Percentiles rank a stretch among this genome's conserved stretches.
These are phyloP conservation scores for Microplitis manilae DNA, from an alignment of 2,888 invertebrate species.

Conservation along the genomic window DNA sequence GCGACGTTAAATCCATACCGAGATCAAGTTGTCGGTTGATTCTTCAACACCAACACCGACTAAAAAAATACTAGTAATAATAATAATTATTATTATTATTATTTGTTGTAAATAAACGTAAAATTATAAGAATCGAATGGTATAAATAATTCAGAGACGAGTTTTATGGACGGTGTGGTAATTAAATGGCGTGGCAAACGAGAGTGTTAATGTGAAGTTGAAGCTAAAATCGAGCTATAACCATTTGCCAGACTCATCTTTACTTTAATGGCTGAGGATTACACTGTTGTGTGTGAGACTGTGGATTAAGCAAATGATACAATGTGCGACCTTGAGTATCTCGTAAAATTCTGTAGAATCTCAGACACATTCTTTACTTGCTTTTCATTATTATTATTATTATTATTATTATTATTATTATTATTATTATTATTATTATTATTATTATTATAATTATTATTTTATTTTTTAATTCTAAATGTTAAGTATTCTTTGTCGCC, in stretches of 20 bases:
- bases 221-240: slow-evolving; percentile 31
- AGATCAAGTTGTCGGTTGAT: neutral
- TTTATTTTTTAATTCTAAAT: slow-evolving; percentile 2
- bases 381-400: neutral
- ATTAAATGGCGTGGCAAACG: slow-evolving; percentile 25
- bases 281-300: slow-evolving; percentile 1
- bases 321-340: slow-evolving; percentile 1
- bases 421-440: neutral
- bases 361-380: neutral
- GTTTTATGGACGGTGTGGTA: slow-evolving; percentile 18
- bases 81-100: neutral
- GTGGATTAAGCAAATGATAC: slow-evolving; percentile 31
- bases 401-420: neutral
- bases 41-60: too few species aligned
- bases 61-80: too few species aligned
- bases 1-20: neutral
- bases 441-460: neutral
- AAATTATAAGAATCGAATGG: neutral
- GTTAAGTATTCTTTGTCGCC: slow-evolving; percentile 5
- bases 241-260: slow-evolving; percentile 6
- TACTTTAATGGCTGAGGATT: slow-evolving; percentile 1
- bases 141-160: neutral
- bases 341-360: slow-evolving; percentile 24
- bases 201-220: slow-evolving; percentile 31
- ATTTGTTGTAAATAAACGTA: neutral